Evolutionary conservation across 2,797 vertebrate species (phyloP).

Genomic region (Tolypeutes matacus): DNA sequence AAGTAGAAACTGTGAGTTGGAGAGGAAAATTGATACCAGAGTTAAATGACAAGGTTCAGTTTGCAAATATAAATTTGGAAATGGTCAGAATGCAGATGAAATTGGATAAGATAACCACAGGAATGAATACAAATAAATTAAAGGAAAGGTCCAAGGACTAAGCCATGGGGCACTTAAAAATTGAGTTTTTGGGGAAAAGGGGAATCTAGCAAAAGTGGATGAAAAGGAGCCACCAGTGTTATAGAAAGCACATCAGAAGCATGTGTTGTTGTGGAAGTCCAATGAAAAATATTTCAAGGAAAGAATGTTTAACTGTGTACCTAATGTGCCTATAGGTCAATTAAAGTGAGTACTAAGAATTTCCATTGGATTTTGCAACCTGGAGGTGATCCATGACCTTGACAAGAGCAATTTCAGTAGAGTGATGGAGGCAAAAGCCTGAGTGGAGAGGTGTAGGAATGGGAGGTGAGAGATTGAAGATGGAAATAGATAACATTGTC

Average conservation of each 20-base stretch:
- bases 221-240: background rate
- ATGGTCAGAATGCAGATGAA: background rate
- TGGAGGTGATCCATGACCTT: background rate
- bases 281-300: slow-evolving; percentile 1
- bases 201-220: background rate
- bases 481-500: background rate
- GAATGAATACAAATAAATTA: background rate
- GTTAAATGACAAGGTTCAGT: background rate
- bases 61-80: background rate
- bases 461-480: background rate
- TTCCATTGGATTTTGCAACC: background rate
- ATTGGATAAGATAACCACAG: background rate
- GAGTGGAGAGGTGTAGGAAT: background rate
- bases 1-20: background rate
- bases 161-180: background rate
- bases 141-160: background rate
- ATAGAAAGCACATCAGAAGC: background rate
- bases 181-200: background rate
- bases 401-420: background rate
- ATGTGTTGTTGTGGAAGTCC: background rate
- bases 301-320: fast-evolving
- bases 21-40: background rate
- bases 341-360: background rate
- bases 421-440: background rate
- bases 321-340: background rate